phyloP scores from a whole-genome alignment of 2,888 invertebrate genomes.

The Cheilosia pagana region DNA sequence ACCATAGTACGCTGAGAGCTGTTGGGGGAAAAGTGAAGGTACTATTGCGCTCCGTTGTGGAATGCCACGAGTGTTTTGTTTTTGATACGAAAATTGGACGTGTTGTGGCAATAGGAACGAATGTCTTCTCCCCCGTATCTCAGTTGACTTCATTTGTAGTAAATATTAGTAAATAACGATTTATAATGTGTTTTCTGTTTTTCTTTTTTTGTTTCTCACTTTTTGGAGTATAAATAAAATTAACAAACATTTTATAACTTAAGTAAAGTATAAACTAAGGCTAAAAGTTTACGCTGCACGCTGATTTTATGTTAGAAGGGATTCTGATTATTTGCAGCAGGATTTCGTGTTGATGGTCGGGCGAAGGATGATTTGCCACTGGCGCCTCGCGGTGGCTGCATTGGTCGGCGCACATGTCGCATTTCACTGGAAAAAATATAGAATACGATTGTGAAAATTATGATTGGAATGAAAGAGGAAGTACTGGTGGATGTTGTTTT shows the following conservation, averaged over 20 bases:
- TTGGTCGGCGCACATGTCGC: conserved; percentile 87
- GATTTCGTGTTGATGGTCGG: conserved; percentile 85
- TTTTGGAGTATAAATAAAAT: conserved; percentile 61
- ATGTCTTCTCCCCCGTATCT: conserved; percentile 33
- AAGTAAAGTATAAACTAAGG: conserved; percentile 86
- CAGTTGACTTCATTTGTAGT: conserved; percentile 61
- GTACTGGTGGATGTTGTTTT: not conserved
- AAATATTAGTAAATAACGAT: conserved; percentile 68
- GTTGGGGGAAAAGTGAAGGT: conserved; percentile 38
- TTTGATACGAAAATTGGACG: conserved; percentile 70
- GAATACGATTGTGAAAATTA: conserved; percentile 8
- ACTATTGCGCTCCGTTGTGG: conserved; percentile 62
- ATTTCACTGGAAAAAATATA: conserved; percentile 84
- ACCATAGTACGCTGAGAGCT: conserved; percentile 51
- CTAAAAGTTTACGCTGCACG: conserved; percentile 85
- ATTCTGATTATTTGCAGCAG: conserved; percentile 84
- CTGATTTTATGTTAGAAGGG: conserved; percentile 87
- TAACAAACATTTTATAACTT: conserved; percentile 83
- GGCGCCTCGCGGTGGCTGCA: conserved; percentile 85
- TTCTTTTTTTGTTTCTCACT: conserved; percentile 32
- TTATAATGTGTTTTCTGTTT: conserved; percentile 28
- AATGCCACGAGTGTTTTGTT: conserved; percentile 61
- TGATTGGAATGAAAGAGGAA: not conserved
- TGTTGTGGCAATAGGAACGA: conserved; percentile 70
- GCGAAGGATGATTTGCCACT: conserved; percentile 85